Evolutionary conservation across 2,888 invertebrate genomes (phyloP).

Genomic region (Ctenicera cuprea): DNA sequence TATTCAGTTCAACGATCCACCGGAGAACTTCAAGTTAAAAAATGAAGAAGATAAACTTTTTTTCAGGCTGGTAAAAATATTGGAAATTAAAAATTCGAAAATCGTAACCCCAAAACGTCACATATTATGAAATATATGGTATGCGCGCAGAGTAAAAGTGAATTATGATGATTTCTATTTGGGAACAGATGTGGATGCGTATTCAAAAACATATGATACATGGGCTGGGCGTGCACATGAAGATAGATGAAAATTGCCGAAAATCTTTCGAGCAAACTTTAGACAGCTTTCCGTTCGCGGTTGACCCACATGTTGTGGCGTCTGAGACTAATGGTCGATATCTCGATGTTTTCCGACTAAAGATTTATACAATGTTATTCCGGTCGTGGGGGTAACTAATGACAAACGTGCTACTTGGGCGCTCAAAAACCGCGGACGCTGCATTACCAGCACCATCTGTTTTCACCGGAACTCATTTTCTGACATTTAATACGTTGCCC

Average conservation of each 20-base stretch:
- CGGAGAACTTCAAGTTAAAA: no score
- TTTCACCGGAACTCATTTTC: slow-evolving; percentile 46
- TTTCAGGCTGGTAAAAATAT: no score
- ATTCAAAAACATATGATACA: slow-evolving; percentile 17
- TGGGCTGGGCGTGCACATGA: slow-evolving; percentile 13
- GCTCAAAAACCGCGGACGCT: slow-evolving; percentile 56
- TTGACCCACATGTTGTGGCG: slow-evolving; percentile 49
- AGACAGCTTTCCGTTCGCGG: slow-evolving; percentile 48
- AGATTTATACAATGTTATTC: slow-evolving; percentile 68
- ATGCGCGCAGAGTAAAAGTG: not conserved
- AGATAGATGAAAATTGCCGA: slow-evolving; percentile 37
- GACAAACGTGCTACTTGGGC: slow-evolving; percentile 64
- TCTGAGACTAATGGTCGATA: slow-evolving; percentile 58
- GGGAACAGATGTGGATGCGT: not conserved
- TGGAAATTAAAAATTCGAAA: no score
- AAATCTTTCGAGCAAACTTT: slow-evolving; percentile 43
- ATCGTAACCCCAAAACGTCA: no score
- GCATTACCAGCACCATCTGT: slow-evolving; percentile 54
- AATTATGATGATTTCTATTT: slow-evolving; percentile 1
- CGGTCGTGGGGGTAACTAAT: slow-evolving; percentile 65
- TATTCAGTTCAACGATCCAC: no score
- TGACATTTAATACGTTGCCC: slow-evolving; percentile 22
- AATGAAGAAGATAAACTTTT: no score
- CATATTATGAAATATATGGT: not conserved
- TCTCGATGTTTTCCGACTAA: slow-evolving; percentile 63